These are phyloP conservation scores for Uropetala carovei DNA, from an alignment of 2,888 invertebrate genomes.

Conservation along the genomic window DNA sequence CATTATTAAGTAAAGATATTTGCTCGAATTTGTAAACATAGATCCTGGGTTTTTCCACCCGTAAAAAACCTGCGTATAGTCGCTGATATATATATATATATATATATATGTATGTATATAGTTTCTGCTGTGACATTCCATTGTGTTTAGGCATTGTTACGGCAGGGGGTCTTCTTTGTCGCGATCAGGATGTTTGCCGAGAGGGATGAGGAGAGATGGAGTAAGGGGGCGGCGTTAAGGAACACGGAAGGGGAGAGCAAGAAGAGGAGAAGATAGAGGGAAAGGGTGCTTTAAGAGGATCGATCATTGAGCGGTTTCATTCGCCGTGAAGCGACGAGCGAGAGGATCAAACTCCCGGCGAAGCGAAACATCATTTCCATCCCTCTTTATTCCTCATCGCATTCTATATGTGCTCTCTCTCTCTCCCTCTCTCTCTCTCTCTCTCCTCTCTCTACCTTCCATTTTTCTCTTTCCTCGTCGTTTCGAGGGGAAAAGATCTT, in stretches of 20 bases:
- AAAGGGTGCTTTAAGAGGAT: neutral
- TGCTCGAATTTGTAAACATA: neutral
- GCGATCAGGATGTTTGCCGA: neutral
- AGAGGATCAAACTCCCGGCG: neutral
- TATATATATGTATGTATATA: no score
- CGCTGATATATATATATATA: neutral
- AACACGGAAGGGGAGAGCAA: no score
- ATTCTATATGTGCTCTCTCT: neutral
- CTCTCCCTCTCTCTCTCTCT: neutral
- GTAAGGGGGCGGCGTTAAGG: no score
- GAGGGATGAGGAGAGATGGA: neutral
- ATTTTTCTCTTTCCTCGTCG: neutral
- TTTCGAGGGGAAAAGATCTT: neutral
- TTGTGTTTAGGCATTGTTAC: neutral
- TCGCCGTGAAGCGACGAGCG: neutral
- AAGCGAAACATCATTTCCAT: neutral
- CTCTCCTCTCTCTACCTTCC: neutral
- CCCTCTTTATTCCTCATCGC: neutral
- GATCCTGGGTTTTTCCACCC: neutral
- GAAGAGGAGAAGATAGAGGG: neutral
- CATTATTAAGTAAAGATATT: neutral
- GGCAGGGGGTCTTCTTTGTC: neutral
- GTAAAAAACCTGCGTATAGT: neutral
- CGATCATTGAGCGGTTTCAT: neutral
- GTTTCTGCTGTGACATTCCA: conserved; percentile 8